phyloP scores from a whole-genome alignment of 2,888 invertebrate species.

The Amphipyra berbera region DNA sequence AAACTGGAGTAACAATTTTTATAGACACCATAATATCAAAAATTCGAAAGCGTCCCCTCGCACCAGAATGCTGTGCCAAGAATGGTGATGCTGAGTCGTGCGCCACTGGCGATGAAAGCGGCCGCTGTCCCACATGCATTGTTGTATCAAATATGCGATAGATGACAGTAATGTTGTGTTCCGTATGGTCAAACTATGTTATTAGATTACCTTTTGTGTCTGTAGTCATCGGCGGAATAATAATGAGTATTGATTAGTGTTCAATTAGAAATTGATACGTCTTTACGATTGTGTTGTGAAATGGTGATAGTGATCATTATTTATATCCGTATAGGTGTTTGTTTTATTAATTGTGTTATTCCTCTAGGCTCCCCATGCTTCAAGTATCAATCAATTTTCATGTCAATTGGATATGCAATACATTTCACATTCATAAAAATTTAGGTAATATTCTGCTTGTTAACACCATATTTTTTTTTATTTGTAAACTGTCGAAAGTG shows the following conservation, averaged over 20 bases:
- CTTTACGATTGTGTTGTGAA: slow-evolving; percentile 29
- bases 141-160: slow-evolving; percentile 65
- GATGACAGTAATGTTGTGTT: slow-evolving; percentile 57
- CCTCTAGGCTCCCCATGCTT: no score
- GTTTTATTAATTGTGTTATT: slow-evolving; percentile 4
- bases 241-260: slow-evolving; percentile 52
- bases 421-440: no score
- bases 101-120: slow-evolving; percentile 69
- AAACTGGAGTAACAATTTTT: slow-evolving; percentile 12
- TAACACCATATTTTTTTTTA: no score
- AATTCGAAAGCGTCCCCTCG: slow-evolving; percentile 59
- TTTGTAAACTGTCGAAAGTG: no score
- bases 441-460: no score
- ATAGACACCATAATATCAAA: slow-evolving; percentile 42
- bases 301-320: slow-evolving; percentile 13
- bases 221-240: slow-evolving; percentile 57
- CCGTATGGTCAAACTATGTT: slow-evolving; percentile 65
- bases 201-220: slow-evolving; percentile 64
- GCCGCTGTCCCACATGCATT: slow-evolving; percentile 70
- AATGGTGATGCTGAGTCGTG: slow-evolving; percentile 63
- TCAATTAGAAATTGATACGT: slow-evolving; percentile 58
- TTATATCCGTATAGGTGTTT: background rate
- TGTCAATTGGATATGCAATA: no score
- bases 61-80: slow-evolving; percentile 60
- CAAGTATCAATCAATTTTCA: background rate